Evolutionary conservation across 1,140 invertebrate genomes (phyloP), one percentile per base, ranked within the genome.

Genomic region (Augochlora pura): DNA sequence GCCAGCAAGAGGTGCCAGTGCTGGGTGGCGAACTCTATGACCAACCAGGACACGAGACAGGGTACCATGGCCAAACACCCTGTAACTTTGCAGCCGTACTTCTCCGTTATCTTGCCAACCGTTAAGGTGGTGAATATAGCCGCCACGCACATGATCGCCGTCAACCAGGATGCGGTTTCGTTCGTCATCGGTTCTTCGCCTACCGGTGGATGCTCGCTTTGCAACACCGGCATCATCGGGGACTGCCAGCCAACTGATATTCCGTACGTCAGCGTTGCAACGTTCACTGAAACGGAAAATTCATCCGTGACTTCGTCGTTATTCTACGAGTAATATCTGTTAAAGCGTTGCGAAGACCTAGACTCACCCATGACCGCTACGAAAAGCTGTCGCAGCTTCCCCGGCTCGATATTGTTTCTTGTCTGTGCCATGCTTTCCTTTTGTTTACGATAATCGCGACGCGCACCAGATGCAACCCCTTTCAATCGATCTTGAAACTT

Each of bases 221-320:
- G 89, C 2, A 95, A 76, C n/a, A 90, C 80, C 0, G 92, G 93
- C 12, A 92, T 89, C 77, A 93, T 90, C 1, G 94, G 94, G 0
- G 94, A 94, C 12, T 92, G 83, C 94, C 94, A 95, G 16, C 94
- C 94, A 0, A 93, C 69, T 52, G 93, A 91, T 23, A 91, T 84
- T 0, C 94, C 94, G 69, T 94, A 94, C 0, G 90, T 87, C n/a
- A 95, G 77, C 0, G 91, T 66, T 7, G 93, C 90, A 0, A 94
- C 67, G 80, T 95, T 95, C 23, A 91, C 95, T 95, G 89, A 12
- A 86, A 90, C 4, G 0, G 79, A 77, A 1, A 38, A n/a, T 62
- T 2, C 25, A 62, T 23, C 7, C 52, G 27, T 39, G 6, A 7
- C 18, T 21, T 5, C 5, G 21, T 42, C 23, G 3, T n/a, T 27